Conservation (phyloP, 2,888 invertebrate genomes). For the Lathronympha strigana region DNA sequence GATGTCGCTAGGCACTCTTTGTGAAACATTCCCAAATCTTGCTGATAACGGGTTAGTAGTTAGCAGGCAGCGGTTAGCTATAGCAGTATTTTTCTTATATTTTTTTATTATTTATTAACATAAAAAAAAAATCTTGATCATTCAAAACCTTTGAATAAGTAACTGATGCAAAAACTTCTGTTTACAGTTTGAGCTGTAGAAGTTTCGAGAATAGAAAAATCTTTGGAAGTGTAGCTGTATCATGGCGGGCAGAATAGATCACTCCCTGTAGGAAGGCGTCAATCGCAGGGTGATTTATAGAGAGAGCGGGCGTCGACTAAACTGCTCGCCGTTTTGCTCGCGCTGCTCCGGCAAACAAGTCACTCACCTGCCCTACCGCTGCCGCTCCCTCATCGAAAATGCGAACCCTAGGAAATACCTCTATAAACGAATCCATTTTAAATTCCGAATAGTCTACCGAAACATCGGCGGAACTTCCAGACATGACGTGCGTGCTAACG, state of each 20-base stretch:
- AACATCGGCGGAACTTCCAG: constrained; percentile 76
- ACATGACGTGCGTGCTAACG: constrained; percentile 81
- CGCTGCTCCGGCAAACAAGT: constrained; percentile 79
- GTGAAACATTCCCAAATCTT: no score
- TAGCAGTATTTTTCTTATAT: no score
- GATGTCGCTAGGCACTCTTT: no score
- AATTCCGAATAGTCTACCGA: constrained; percentile 78
- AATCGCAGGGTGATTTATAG: constrained; percentile 82
- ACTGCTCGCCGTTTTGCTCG: constrained; percentile 79
- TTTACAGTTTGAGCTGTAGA: constrained; percentile 18
- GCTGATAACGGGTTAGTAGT: no score
- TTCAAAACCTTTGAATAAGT: constrained; percentile 21
- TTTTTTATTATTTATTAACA: no score
- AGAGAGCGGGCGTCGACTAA: constrained; percentile 74
- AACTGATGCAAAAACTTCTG: constrained; percentile 21
- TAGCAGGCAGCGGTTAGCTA: no score
- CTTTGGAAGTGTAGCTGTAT: constrained; percentile 77
- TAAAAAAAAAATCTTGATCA: constrained; percentile 21
- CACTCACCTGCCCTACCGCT: constrained; percentile 77
- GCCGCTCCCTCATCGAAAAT: constrained; percentile 78
- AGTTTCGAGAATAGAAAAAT: constrained; percentile 60
- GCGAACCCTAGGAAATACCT: constrained; percentile 77
- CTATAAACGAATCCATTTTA: constrained; percentile 81
- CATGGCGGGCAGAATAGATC: constrained; percentile 80
- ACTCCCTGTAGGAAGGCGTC: constrained; percentile 83